Evolutionary conservation across 2,888 invertebrate species (phyloP), one percentile per base, ranked within the genome.

Genomic region (Lycocerus yunnanus): DNA sequence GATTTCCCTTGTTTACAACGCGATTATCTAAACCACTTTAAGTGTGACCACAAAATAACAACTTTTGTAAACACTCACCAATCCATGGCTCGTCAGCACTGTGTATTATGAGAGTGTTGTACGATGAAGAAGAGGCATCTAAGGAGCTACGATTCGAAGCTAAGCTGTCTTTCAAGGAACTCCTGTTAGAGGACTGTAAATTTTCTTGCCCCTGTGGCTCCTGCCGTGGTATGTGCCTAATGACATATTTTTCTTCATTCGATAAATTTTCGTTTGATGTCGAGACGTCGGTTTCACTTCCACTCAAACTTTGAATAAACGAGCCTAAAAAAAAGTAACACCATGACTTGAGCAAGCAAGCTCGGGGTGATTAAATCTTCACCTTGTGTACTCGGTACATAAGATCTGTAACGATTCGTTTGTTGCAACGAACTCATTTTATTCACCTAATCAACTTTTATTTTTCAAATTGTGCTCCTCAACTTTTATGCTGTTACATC

Each of bases 191-290:
- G 83, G 84, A 88, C 78, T 89, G 90, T 76, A 90, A 90, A 86
- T 94, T 95, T 86, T 97, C 97, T 87, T 97, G 96, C 0, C 97
- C 97, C 86, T 97, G 97, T 0, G 97, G 97, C 85, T 97, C 97
- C 83, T 96, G 96, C 58, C 97, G 89, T 6, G 94, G 93, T 0
- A 93, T 94, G 83, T 94, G 94, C 79, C 93, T 89, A 77, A 95
- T 93, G 65, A 95, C 94, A 88, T 94, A 94, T 80, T 94, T 90
- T 85, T 95, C 95, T 86, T 95, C 95, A 82, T 94, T 91, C 43
- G 95, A 95, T 78, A 97, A 88, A 87, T 96, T 97, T 87, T 97
- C 96, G 81, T 94, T 95, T 14, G 96, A 96, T 3, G 96, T 96
- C 13, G 95, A 96, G 73, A 95, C 93, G 89, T 96, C 96, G 5